Evolutionary conservation across 2,888 invertebrate species (phyloP).

Genomic region (Cheilosia impressa): DNA sequence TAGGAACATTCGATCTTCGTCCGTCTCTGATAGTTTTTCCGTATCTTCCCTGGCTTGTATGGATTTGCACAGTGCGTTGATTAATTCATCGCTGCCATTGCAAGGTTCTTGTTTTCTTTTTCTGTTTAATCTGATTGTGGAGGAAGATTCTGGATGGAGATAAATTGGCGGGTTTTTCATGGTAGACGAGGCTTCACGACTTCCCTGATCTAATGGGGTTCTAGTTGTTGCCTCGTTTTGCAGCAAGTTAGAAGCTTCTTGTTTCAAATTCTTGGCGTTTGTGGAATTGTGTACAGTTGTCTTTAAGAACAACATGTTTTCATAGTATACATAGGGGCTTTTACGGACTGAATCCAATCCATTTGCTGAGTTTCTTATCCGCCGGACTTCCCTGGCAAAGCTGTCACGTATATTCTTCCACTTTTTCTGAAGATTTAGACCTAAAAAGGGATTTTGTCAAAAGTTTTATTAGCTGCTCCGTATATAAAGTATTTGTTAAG

Average conservation of each 20-base stretch:
- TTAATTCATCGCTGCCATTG: neutral
- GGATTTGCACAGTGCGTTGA: neutral
- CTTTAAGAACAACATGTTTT: conserved; percentile 7
- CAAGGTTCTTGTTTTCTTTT: neutral
- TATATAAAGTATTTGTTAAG: too few species aligned
- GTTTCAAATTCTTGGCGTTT: neutral
- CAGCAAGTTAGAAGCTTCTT: neutral
- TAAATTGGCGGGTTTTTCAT: neutral
- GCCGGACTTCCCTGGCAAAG: conserved; percentile 3
- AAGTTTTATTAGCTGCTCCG: too few species aligned
- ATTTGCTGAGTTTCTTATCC: neutral
- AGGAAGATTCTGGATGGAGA: neutral
- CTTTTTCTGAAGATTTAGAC: conserved; percentile 5
- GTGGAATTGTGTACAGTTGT: neutral
- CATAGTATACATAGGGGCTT: conserved; percentile 7
- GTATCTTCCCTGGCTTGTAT: conserved; percentile 4
- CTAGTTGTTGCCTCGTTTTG: neutral
- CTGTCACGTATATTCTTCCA: conserved; percentile 16
- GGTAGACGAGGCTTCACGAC: neutral
- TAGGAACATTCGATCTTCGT: conserved; percentile 16
- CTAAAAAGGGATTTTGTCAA: neutral
- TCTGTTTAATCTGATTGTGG: neutral
- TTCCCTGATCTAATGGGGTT: neutral
- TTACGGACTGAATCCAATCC: neutral
- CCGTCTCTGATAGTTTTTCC: neutral